Evolutionary conservation across 2,888 invertebrate species (phyloP), one percentile per base, ranked within the genome.

Genomic region (Megastigmus dorsalis): DNA sequence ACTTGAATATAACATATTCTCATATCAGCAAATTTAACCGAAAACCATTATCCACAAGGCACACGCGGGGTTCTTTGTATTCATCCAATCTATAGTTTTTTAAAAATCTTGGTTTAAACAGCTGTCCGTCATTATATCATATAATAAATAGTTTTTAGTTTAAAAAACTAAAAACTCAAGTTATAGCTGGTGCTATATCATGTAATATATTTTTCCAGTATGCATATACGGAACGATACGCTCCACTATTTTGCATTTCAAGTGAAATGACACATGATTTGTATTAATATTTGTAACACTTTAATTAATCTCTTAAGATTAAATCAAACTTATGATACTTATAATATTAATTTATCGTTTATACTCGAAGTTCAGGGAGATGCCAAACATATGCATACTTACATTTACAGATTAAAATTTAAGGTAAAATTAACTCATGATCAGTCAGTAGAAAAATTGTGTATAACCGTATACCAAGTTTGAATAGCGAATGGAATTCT

Each of bases 111-210:
- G 63, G 55, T 59, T 18, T 48, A 59, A 75, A 68, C n/a, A 23
- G 26, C 59, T 43, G n/a, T 30, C 13, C 63, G 63, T 75, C 57
- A 18, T 59, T 60, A 60, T 54, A 69, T 68, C 62, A 50, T 48
- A 71, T 71, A 69, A 18, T 52, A 38, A 75, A 68, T 60, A 54
- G 75, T 72, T 76, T 68, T 72, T 76, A 69, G 75, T 76, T 75
- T 76, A 18, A 60, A 65, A 76, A 76, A 76, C 73, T 76, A 73
- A 76, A 73, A 73, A 76, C 76, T 76, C 54, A 43, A 76, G 43
- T 68, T 72, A 68, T 76, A 76, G 76, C 76, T 76, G 76, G 76
- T 76, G 76, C 76, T 73, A 73, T 75, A 72, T 73, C 63, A 72
- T 72, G 75, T 75, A 75, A 75, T 63, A 75, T 75, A 75, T 73